Evolutionary conservation across 2,113 vertebrate genomes (phyloP).

Genomic region (Panthera leo): DNA sequence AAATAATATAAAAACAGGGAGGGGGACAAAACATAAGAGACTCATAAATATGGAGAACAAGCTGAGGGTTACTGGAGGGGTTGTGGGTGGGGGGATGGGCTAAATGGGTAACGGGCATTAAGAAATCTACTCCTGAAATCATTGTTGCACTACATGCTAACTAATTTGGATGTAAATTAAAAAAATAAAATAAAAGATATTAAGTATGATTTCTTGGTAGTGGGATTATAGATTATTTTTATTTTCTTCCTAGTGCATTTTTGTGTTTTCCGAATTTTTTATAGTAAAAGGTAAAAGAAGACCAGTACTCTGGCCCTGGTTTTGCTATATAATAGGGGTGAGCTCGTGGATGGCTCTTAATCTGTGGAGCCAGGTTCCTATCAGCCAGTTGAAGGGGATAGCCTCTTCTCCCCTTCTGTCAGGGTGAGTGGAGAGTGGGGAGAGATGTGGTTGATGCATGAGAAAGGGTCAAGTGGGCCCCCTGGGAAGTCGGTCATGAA

Average conservation of each 20-base stretch:
- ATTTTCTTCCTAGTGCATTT: neutral
- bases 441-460: too few species aligned
- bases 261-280: constrained; percentile 3
- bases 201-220: neutral
- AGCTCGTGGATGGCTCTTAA: neutral
- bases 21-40: too few species aligned
- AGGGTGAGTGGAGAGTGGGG: neutral
- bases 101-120: too few species aligned
- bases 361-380: neutral
- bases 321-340: neutral
- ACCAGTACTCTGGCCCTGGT: neutral
- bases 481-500: neutral
- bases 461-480: neutral
- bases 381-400: neutral
- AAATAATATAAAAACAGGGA: too few species aligned
- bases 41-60: too few species aligned
- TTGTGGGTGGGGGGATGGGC: too few species aligned
- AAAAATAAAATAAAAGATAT: neutral
- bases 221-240: neutral
- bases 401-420: neutral
- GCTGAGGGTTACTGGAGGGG: too few species aligned
- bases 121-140: too few species aligned
- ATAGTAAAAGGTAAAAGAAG: neutral
- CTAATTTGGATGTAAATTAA: too few species aligned
- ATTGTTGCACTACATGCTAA: too few species aligned